These are phyloP conservation scores for Sardina pilchardus DNA, from an alignment of 2,113 vertebrate species.

Conservation along the genomic window DNA sequence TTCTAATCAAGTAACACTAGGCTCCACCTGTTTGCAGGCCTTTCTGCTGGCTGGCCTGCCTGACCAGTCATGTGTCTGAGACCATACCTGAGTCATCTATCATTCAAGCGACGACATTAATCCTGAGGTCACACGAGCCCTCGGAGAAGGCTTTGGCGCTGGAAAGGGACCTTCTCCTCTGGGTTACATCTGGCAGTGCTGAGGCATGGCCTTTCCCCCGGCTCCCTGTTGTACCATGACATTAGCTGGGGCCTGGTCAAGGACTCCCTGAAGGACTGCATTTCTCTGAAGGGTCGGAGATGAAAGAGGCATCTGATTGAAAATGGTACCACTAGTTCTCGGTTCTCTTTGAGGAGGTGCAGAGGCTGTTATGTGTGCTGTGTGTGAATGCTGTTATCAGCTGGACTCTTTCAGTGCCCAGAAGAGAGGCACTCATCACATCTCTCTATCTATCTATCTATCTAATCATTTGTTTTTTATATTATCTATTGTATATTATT, in stretches of 20 bases:
- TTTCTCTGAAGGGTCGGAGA: constrained; percentile 32
- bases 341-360: constrained; percentile 10
- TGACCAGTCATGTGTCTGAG: not conserved
- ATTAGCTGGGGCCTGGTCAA: constrained; percentile 28
- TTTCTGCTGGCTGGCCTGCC: not conserved
- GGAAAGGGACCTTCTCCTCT: not conserved
- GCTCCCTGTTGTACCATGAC: not conserved
- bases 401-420: not conserved
- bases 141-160: not conserved
- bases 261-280: constrained; percentile 34
- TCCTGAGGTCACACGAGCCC: not conserved
- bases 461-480: not conserved
- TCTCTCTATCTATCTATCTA: not conserved
- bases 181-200: not conserved
- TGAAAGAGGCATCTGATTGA: constrained; percentile 42
- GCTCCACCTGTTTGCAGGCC: not conserved
- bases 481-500: not conserved
- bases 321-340: constrained; percentile 30
- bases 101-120: not conserved
- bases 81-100: not conserved
- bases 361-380: not conserved
- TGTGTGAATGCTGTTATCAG: not conserved
- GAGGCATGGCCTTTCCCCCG: not conserved
- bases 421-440: not conserved
- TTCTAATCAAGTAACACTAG: not conserved